Percentiles rank a stretch among this genome's conserved stretches.
phyloP scores from a whole-genome alignment of 2,888 invertebrate species.

The Minunthozetes semirufus region DNA sequence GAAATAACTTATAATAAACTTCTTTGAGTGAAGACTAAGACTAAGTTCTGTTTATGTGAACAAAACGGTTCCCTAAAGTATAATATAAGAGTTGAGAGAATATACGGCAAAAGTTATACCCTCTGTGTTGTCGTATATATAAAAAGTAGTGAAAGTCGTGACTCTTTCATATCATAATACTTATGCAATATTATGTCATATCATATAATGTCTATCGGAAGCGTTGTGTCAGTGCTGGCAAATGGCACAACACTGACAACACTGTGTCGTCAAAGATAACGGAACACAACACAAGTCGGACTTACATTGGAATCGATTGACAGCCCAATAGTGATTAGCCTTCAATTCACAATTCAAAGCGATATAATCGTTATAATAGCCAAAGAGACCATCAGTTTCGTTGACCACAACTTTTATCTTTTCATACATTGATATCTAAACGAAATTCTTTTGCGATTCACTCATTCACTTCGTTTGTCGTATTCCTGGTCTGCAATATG shows the following conservation, averaged over 20 bases:
- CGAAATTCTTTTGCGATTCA: no score
- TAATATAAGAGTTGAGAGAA: neutral
- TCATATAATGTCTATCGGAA: constrained; percentile 22
- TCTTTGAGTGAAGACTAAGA: neutral
- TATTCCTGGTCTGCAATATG: no score
- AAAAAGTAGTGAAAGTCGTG: neutral
- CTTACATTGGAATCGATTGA: neutral
- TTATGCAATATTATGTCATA: constrained; percentile 14
- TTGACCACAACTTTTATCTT: constrained; percentile 10
- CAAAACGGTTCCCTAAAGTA: constrained; percentile 10
- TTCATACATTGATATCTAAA: no score
- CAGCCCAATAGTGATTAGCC: constrained; percentile 8
- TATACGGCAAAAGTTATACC: no score
- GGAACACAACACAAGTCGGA: neutral
- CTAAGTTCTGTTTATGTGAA: neutral
- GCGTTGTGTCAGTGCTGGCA: constrained; percentile 9
- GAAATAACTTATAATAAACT: constrained; percentile 7
- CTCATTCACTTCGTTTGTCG: no score
- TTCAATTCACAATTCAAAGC: neutral
- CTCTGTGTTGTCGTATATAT: no score
- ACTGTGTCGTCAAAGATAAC: constrained; percentile 7
- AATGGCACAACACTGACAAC: neutral
- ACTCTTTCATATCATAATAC: constrained; percentile 14
- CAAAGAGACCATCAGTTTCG: neutral
- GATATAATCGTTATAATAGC: neutral